These are phyloP conservation scores for Rhagophthalmus giganteus DNA, from an alignment of 2,888 invertebrate species.

Conservation along the genomic window DNA sequence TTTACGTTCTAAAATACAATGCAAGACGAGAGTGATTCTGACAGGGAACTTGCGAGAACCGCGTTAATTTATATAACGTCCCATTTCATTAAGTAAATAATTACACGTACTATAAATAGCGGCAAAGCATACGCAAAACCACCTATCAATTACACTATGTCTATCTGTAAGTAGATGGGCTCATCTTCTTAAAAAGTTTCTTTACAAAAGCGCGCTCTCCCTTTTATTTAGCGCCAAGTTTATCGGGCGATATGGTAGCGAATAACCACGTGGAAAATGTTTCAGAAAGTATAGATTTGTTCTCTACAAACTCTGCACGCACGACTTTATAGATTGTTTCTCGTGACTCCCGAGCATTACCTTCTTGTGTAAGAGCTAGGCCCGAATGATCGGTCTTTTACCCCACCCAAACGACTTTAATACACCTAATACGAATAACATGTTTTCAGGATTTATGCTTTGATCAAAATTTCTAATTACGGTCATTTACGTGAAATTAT, in stretches of 20 bases:
- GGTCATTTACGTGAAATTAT: too few relatives aligned
- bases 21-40: slow-evolving; percentile 22
- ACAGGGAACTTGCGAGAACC: slow-evolving; percentile 23
- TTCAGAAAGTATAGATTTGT: slow-evolving; percentile 24
- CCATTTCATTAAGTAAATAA: slow-evolving; percentile 37
- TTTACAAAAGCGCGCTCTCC: slow-evolving; percentile 1
- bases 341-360: slow-evolving; percentile 31
- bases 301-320: slow-evolving; percentile 23
- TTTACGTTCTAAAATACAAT: slow-evolving; percentile 13
- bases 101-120: slow-evolving; percentile 34
- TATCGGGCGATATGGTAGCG: slow-evolving; percentile 3
- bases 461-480: slow-evolving; percentile 22
- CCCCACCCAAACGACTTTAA: slow-evolving; percentile 26
- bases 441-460: slow-evolving; percentile 21
- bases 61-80: slow-evolving; percentile 32
- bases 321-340: slow-evolving; percentile 30
- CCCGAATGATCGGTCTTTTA: slow-evolving; percentile 27
- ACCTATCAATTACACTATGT: slow-evolving; percentile 30
- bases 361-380: slow-evolving; percentile 19
- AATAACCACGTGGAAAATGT: slow-evolving; percentile 19
- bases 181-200: neutral
- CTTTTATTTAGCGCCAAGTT: slow-evolving; percentile 10
- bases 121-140: slow-evolving; percentile 28
- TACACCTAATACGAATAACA: slow-evolving; percentile 27
- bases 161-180: slow-evolving; percentile 9